Percentiles rank a stretch among this genome's conserved stretches.
Conservation (phyloP, 1,140 invertebrate species). For the Panulirus ornatus region DNA sequence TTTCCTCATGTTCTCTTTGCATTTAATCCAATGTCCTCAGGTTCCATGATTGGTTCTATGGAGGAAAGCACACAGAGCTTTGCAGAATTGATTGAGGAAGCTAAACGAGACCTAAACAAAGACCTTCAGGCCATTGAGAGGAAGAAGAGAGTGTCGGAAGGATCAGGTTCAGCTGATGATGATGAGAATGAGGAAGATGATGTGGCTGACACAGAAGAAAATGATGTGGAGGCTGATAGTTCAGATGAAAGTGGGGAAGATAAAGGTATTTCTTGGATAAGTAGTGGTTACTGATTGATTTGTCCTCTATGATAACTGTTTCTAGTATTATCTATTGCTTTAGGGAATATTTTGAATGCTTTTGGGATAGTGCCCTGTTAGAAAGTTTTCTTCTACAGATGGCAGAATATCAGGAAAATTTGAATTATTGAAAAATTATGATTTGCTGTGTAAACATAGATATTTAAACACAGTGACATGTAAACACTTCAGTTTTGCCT, state of each 20-base stretch:
- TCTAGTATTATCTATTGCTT: no score
- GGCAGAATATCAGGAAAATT: no score
- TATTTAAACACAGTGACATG: no score
- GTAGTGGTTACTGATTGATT: no score
- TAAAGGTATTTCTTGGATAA: conserved; percentile 64
- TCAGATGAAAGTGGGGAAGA: conserved; percentile 75
- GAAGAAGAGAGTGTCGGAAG: conserved; percentile 76
- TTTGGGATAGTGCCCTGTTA: no score
- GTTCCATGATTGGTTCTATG: conserved; percentile 69
- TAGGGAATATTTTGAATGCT: no score
- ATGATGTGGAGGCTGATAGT: conserved; percentile 76
- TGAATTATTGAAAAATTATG: no score
- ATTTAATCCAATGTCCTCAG: conserved; percentile 29
- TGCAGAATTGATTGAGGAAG: conserved; percentile 82
- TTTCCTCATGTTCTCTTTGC: background rate
- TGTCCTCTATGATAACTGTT: no score
- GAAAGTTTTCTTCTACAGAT: no score
- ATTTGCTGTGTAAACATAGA: no score
- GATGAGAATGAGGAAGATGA: conserved; percentile 80
- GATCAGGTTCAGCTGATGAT: conserved; percentile 78
- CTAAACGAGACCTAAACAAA: conserved; percentile 84
- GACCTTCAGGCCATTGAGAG: conserved; percentile 80
- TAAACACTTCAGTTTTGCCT: no score
- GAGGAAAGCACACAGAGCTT: conserved; percentile 71
- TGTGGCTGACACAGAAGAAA: conserved; percentile 77